phyloP scores from a whole-genome alignment of 2,113 vertebrate species.

The Archocentrus centrarchus region DNA sequence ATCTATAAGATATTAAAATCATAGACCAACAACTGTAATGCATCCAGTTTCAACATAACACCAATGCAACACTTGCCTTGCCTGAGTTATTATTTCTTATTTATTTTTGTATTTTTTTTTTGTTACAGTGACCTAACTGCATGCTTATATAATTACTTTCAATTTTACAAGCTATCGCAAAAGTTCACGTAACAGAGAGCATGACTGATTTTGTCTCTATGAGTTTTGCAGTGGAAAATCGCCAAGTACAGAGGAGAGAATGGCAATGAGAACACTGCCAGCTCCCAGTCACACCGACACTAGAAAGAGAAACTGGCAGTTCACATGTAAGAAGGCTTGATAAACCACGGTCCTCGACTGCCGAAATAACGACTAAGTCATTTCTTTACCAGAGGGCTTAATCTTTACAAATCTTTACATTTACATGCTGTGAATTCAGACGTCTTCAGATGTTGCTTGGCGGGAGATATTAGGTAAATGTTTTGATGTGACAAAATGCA shows the following conservation, averaged over 20 bases:
- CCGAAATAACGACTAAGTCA: background rate
- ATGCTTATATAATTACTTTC: background rate
- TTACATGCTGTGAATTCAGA: background rate
- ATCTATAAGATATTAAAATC: background rate
- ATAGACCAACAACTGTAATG: background rate
- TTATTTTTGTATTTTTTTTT: background rate
- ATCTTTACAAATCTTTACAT: background rate
- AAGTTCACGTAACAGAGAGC: background rate
- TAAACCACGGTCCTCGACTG: slow-evolving; percentile 11
- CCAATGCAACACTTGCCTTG: background rate
- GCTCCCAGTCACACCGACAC: background rate
- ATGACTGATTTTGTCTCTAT: background rate
- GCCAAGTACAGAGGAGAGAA: background rate
- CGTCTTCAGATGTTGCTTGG: background rate
- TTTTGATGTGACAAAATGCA: background rate
- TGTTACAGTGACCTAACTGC: background rate
- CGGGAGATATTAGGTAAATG: background rate
- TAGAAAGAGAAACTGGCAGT: slow-evolving; percentile 16
- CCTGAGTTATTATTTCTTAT: background rate
- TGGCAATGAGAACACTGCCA: slow-evolving; percentile 27
- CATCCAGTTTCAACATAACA: background rate
- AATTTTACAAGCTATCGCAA: background rate
- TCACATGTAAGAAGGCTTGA: background rate
- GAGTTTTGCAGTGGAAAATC: background rate
- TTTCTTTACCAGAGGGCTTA: background rate